Evolutionary conservation across 2,888 invertebrate genomes (phyloP).

Genomic region (Cheilosia grossa): DNA sequence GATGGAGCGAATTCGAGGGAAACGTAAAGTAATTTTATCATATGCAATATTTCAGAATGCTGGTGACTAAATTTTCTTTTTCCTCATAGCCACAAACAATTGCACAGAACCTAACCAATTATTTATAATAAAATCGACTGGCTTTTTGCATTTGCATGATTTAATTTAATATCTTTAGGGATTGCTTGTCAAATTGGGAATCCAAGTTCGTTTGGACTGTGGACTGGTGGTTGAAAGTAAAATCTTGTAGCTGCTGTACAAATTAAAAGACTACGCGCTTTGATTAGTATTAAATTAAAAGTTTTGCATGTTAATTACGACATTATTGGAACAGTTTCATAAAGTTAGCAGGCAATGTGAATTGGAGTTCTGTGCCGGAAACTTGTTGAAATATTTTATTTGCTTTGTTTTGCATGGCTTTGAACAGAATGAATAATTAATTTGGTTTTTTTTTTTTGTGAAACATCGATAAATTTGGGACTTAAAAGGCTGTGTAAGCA

Average conservation of each 20-base stretch:
- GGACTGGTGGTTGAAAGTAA: too few relatives aligned
- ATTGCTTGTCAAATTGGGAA: too few relatives aligned
- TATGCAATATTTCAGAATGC: conserved; percentile 77
- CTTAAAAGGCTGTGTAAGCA: neutral
- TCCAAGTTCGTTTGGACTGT: too few relatives aligned
- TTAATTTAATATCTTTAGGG: conserved; percentile 23
- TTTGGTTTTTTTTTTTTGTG: neutral
- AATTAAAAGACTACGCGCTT: too few relatives aligned
- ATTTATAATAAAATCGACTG: conserved; percentile 13
- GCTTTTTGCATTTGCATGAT: conserved; percentile 59
- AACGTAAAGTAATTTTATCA: conserved; percentile 84
- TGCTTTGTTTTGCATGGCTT: conserved; percentile 12
- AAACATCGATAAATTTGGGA: neutral
- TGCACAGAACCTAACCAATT: conserved; percentile 21
- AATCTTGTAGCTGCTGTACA: too few relatives aligned
- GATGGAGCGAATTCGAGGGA: conserved; percentile 83
- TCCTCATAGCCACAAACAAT: conserved; percentile 33
- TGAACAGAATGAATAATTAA: conserved; percentile 27
- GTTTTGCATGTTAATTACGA: neutral
- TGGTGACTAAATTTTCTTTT: conserved; percentile 68
- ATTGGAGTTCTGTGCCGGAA: conserved; percentile 10
- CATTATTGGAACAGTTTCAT: neutral
- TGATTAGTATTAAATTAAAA: too few relatives aligned
- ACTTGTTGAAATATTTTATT: conserved; percentile 15
- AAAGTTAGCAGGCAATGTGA: neutral